Conservation (phyloP, 2,888 invertebrate species). For the Hedya salicella region DNA sequence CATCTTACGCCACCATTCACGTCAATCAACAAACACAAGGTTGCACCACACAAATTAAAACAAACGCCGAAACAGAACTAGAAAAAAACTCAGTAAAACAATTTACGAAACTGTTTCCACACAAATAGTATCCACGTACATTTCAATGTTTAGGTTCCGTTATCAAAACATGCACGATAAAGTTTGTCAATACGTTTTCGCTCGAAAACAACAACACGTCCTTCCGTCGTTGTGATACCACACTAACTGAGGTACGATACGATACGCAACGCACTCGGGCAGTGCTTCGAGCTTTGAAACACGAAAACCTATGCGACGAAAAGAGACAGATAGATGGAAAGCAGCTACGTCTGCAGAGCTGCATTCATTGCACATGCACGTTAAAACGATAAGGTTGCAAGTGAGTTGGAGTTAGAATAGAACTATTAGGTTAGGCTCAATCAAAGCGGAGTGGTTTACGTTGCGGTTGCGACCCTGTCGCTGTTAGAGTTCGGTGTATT, state of each 20-base stretch:
- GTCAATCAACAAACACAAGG: conserved; percentile 80
- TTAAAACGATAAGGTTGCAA: conserved; percentile 62
- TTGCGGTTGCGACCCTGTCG: conserved; percentile 55
- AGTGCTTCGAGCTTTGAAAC: conserved; percentile 52
- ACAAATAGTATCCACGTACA: conserved; percentile 45
- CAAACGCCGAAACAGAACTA: conserved; percentile 49
- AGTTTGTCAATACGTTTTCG: conserved; percentile 79
- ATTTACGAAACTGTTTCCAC: conserved; percentile 42
- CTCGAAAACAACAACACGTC: conserved; percentile 56
- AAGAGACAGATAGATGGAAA: conserved; percentile 57
- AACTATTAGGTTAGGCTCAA: conserved; percentile 27
- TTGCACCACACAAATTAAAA: conserved; percentile 68
- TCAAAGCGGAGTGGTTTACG: conserved; percentile 47
- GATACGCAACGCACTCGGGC: conserved; percentile 35
- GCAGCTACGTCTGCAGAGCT: conserved; percentile 54
- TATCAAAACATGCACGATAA: conserved; percentile 71
- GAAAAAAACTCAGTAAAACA: conserved; percentile 41
- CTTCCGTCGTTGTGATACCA: conserved; percentile 58
- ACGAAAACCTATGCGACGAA: conserved; percentile 49
- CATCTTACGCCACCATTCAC: conserved; percentile 74
- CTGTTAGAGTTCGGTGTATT: conserved; percentile 53
- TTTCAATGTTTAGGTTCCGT: conserved; percentile 52
- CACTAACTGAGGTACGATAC: conserved; percentile 58
- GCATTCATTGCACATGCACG: conserved; percentile 66
- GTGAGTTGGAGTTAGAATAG: conserved; percentile 51